These are phyloP conservation scores for Botrylloides violaceus DNA, from an alignment of 23 tunicate species.

Conservation along the genomic window DNA sequence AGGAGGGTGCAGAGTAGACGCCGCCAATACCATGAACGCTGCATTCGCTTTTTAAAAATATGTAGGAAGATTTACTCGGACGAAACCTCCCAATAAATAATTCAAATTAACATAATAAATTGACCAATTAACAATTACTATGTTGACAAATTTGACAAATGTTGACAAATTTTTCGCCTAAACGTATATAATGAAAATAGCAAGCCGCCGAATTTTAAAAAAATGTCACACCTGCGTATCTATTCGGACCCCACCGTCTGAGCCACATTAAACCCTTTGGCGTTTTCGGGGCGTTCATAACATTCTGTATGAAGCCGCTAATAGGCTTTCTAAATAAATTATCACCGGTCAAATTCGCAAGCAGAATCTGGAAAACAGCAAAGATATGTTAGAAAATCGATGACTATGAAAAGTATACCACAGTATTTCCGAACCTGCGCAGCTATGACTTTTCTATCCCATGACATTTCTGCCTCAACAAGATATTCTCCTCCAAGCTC, in stretches of 20 bases:
- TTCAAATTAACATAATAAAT: no score
- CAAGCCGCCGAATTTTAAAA: no score
- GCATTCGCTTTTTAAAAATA: slow-evolving; percentile 61
- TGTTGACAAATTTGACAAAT: no score
- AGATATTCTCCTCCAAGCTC: slow-evolving; percentile 14
- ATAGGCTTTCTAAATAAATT: slow-evolving; percentile 51
- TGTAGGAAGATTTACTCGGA: no score
- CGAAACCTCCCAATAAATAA: no score
- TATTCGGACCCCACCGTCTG: slow-evolving; percentile 57
- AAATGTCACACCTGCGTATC: slow-evolving; percentile 67
- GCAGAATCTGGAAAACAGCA: slow-evolving; percentile 54
- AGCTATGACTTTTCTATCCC: slow-evolving; percentile 19
- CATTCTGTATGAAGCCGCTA: slow-evolving; percentile 40
- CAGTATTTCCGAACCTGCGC: slow-evolving; percentile 21
- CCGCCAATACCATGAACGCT: slow-evolving; percentile 68
- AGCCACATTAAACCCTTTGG: slow-evolving; percentile 88
- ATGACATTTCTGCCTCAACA: slow-evolving; percentile 13
- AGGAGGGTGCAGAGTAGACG: slow-evolving; percentile 78
- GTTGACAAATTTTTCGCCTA: no score
- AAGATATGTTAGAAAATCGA: neutral
- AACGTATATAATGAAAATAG: no score
- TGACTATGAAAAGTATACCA: neutral
- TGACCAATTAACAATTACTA: no score
- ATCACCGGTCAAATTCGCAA: slow-evolving; percentile 90
- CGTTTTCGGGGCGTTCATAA: slow-evolving; percentile 44